phyloP scores from a whole-genome alignment of 2,888 invertebrate species.

The Hyppa rectilinea region DNA sequence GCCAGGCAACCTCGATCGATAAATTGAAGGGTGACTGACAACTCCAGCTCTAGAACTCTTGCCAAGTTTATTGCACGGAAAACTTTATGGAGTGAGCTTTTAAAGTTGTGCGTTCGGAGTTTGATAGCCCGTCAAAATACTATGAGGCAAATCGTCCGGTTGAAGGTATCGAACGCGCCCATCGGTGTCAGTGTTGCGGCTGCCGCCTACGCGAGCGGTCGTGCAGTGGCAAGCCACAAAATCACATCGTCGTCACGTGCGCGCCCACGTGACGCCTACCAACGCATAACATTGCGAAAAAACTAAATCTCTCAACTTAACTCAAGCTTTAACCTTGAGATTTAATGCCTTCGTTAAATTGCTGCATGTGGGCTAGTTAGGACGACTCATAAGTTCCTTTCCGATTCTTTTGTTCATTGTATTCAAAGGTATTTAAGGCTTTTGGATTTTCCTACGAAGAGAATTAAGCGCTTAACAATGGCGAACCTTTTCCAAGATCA shows the following conservation, averaged over 20 bases:
- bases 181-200: constrained; percentile 77
- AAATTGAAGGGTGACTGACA: constrained; percentile 72
- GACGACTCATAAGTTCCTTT: constrained; percentile 77
- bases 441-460: constrained; percentile 64
- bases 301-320: constrained; percentile 84
- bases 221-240: constrained; percentile 79
- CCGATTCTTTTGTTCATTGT: constrained; percentile 82
- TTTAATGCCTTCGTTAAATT: constrained; percentile 87
- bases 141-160: constrained; percentile 66
- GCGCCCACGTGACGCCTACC: constrained; percentile 89
- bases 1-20: constrained; percentile 69
- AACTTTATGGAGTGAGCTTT: constrained; percentile 36
- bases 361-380: constrained; percentile 83
- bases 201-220: constrained; percentile 84
- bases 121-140: constrained; percentile 69
- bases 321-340: constrained; percentile 87
- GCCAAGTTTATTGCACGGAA: constrained; percentile 31
- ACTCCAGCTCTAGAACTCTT: constrained; percentile 53
- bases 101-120: constrained; percentile 49
- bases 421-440: constrained; percentile 71
- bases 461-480: constrained; percentile 60
- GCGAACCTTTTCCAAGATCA: constrained; percentile 41
- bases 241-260: constrained; percentile 85
- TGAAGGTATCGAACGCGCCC: constrained; percentile 69
- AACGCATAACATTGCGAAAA: constrained; percentile 88